Base-by-base conservation (phyloP, 1,140 invertebrate species). In the Leptestheria dahalacensis region DNA sequence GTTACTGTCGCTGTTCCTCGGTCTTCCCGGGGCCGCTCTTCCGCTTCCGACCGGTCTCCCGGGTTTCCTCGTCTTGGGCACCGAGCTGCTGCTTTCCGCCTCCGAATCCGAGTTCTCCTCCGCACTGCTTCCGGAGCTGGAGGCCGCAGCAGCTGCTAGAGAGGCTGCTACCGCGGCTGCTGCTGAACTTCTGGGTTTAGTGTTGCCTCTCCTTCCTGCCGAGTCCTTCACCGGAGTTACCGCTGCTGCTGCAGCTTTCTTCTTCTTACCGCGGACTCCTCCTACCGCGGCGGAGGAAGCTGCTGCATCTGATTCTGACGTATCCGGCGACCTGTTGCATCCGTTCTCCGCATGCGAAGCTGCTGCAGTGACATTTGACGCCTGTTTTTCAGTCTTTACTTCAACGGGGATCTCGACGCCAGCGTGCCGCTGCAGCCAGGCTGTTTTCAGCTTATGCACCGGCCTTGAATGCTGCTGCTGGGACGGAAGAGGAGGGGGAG, bases 381-480 rank as follows among this genome's bases (percentile, higher is more conserved):
- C n/a, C n/a, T n/a, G n/a, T 41, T 41, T 41, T 41, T 41, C 33
- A 9, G 33, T 41, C 33, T 41, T 41, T 15, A 41, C 33, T 41
- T 41, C 33, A 15, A 15, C 33, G 6, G 33, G 15, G 33, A 9
- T 9, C 15, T 41, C 33, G 33, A 41, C 33, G 33, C 33, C 88
- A 29, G 85, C 83, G 73, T 92, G 89, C 65, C 88, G 77, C 67
- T 91, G 86, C 2, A 94, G 73, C 89, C 88, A 93, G 1, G 88
- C 88, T 68, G 92, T 92, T 70, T 92, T 94, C 66, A 87, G 69
- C 65, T 86, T 86, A 63, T 82, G 77, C 59, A 82, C 79, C 3
- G 79, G 74, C 63, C 78, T 62, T 70, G 76, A 33, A 24, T 46
- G 53, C 49, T 60, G 60, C 54, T 61, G 60, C 52, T 60, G 23